A percentile compares a stretch with the other conserved stretches of the same genome.
These are phyloP conservation scores for Babylonia areolata DNA, from an alignment of 1,140 invertebrate genomes.

Conservation along the genomic window DNA sequence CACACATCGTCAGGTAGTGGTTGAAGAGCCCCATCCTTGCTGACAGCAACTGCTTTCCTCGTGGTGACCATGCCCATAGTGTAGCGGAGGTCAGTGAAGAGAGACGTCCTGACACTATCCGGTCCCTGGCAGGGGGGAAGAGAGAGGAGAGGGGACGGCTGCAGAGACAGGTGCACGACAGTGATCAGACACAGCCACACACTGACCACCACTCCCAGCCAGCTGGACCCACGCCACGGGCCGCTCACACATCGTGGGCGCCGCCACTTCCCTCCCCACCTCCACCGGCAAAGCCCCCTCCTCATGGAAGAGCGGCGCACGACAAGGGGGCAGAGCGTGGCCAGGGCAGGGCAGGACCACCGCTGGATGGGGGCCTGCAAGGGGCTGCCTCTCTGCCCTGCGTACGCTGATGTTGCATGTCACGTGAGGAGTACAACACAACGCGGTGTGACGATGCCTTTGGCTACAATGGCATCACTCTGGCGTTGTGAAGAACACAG, in stretches of 20 bases:
- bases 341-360: neutral
- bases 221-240: neutral
- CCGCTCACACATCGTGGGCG: neutral
- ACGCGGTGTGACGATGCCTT: too few relatives aligned
- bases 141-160: slow-evolving; percentile 5
- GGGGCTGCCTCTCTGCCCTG: neutral
- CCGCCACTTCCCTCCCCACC: slow-evolving; percentile 1
- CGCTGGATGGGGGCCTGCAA: neutral
- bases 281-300: neutral
- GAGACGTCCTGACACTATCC: neutral
- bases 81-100: neutral
- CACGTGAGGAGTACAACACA: too few relatives aligned
- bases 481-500: too few relatives aligned
- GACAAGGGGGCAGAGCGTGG: neutral
- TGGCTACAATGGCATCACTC: too few relatives aligned
- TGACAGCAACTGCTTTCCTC: too few relatives aligned
- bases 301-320: neutral
- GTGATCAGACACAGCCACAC: slow-evolving; percentile 22
- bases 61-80: neutral
- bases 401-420: too few relatives aligned
- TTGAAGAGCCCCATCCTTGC: neutral
- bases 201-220: slow-evolving; percentile 5
- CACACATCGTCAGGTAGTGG: neutral
- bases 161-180: slow-evolving; percentile 15
- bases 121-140: neutral